Evolutionary conservation across 2,888 invertebrate species (phyloP), one percentile per base, ranked within the genome.

Genomic region (Aethes cnicana): DNA sequence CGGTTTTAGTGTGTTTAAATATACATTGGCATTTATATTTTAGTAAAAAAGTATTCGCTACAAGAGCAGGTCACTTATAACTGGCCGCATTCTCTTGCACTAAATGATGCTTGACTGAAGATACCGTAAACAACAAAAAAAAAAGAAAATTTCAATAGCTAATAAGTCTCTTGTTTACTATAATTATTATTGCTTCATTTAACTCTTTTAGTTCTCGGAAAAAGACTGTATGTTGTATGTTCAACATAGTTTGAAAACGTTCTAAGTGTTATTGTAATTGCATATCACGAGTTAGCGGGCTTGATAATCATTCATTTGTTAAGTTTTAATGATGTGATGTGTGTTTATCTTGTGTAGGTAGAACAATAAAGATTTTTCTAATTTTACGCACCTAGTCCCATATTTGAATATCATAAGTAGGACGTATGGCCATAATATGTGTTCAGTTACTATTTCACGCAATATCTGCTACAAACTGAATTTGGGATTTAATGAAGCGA

Each of bases 91-190:
- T 39, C 67, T 69, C 62, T 42, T 30, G 47, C 66, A 70, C 57
- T 70, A 66, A 71, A 71, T 73, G 73, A 70, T 64, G 72, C 74
- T 64, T 76, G 66, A 73, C 73, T 63, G 60, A 63, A 47, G 58
- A 59, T 59, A 59, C 59, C 55, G 62, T 64, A 64, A 46, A 55
- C 33, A 48, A 52, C 1, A 52, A 35, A 66, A 66, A 70, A 75
- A 72, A 57, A 41, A 42, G 32, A 42, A 54, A 64, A 66, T 71
- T 72, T 64, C 58, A 63, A 69, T 72, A 64, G 54, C 63, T 64
- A 59, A 61, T 62, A 61, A 56, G 57, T 54, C 56, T 48, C 67
- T 69, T 71, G 63, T 67, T 67, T 63, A 63, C 61, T 58, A 56
- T 62, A 58, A 63, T 64, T 61, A 62, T 60, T 62, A 62, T 61